Evolutionary conservation across 1,140 invertebrate genomes (phyloP), one percentile per base, ranked within the genome.

Genomic region (Apis florea): DNA sequence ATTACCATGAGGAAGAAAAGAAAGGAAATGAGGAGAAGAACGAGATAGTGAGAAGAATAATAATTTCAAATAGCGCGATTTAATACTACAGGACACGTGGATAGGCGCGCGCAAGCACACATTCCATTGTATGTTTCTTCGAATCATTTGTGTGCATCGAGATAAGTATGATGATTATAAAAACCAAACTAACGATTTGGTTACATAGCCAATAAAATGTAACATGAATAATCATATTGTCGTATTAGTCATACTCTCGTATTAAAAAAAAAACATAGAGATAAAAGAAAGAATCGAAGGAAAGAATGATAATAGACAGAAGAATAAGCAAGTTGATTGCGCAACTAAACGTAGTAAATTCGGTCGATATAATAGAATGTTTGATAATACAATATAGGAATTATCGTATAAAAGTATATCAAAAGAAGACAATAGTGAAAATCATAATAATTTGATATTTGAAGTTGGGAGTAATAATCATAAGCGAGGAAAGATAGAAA

Each of bases 71-170:
- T 21, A 5, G 26, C 17, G 49, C 21, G 17, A 71, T 79, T 79
- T 80, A 80, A 80, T 66, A 56, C n/a, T 40, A 19, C 61, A 19
- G 51, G 58, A 58, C 79, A 67, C 63, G 26, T 68, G 79, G 54
- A 58, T 24, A 61, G 49, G 6, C 9, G 67, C 56, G 47, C 67
- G 12, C 21, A 21, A 53, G 17, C 40, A 40, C 40, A 19, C 70
- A 51, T 67, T 80, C 61, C 68, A 54, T 51, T 63, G 51, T 47
- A 31, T 31, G 31, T 74, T 80, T 80, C 63, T 80, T 66, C 53
- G 78, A 80, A 19, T 73, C 51, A 59, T n/a, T 66, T 40, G 69
- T 56, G 53, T 64, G 78, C 61, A 74, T 79, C 78, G 78, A 49
- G 49, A 40, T 51, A 64, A 24, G 11, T 49, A 19, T 74, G 58